phyloP scores from a whole-genome alignment of 2,113 vertebrate genomes.

The Lophochroa leadbeateri region DNA sequence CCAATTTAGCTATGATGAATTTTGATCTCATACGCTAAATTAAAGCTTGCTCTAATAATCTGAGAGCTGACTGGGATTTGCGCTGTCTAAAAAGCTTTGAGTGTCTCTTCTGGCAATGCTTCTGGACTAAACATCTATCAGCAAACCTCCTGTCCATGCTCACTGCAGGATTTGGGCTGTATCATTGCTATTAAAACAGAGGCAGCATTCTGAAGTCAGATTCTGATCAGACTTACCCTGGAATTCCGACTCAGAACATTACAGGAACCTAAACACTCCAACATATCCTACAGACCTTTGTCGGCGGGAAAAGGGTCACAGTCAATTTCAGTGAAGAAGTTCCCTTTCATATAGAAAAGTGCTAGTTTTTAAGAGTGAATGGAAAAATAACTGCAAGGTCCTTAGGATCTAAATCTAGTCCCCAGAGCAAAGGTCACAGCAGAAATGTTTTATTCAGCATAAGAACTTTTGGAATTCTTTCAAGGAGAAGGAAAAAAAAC shows the following conservation, averaged over 20 bases:
- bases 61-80: fast-evolving
- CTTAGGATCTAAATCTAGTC: slow-evolving; percentile 48
- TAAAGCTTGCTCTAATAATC: background rate
- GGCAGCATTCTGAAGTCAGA: background rate
- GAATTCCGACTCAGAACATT: background rate
- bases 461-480: slow-evolving; percentile 48
- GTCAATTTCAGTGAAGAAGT: background rate
- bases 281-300: fast-evolving
- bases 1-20: fast-evolving
- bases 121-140: background rate
- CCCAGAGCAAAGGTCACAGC: slow-evolving; percentile 27
- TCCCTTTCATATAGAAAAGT: background rate
- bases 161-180: background rate
- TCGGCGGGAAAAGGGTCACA: background rate
- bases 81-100: background rate
- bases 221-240: background rate
- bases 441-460: slow-evolving; percentile 55
- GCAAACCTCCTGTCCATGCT: fast-evolving
- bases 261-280: background rate
- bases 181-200: background rate
- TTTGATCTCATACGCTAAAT: background rate
- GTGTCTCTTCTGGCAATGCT: background rate
- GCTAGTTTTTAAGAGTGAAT: background rate
- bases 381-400: slow-evolving; percentile 11
- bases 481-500: slow-evolving; percentile 4